Evolutionary conservation across 2,797 vertebrate species (phyloP), one percentile per base, ranked within the genome.

Genomic region (Sitta carolinensis): DNA sequence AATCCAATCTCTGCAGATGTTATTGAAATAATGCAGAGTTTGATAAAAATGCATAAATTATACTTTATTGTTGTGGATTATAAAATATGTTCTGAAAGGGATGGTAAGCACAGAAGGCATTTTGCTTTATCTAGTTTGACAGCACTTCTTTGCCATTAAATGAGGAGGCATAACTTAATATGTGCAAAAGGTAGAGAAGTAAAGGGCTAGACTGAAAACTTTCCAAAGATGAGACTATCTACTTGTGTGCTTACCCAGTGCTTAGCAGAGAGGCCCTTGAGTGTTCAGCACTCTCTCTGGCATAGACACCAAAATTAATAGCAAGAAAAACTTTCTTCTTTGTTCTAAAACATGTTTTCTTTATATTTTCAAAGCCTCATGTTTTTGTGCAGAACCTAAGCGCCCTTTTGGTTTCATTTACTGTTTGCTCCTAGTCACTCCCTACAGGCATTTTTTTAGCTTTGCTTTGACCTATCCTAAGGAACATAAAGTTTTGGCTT

Each of bases 1-100:
- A 94, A 94, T 88, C 50, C 0, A 10, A 86, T 95, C 93, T 91
- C 69, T 67, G 87, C 87, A 84, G 94, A 87, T 87, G 94, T 86
- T 95, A 93, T 94, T 96, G 89, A 93, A 97, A 96, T 91, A 97
- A 96, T 89, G 75, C 74, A 61, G 76, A 86, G 83, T 91, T 96
- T 90, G 80, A 96, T 95, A 95, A 95, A 96, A 96, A 94, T 93
- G 91, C 95, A 94, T 96, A 96, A 96, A 97, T 97, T 97, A 94
- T 89, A 72, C 87, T 94, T 94, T 94, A 94, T 90, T 93, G 82
- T 96, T 91, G 69, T 84, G 95, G 72, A 94, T 96, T 96, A 87
- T 67, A 89, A 92, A 96, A 87, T 87, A 30, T 72, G 27, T 92
- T 96, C 94, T 96, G 94, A 90, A 94, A 90, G 75, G 80, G 42